A percentile compares a stretch with the other conserved stretches of the same genome.
Conservation (phyloP, 2,888 invertebrate species). For the Cremastinae sp. region DNA sequence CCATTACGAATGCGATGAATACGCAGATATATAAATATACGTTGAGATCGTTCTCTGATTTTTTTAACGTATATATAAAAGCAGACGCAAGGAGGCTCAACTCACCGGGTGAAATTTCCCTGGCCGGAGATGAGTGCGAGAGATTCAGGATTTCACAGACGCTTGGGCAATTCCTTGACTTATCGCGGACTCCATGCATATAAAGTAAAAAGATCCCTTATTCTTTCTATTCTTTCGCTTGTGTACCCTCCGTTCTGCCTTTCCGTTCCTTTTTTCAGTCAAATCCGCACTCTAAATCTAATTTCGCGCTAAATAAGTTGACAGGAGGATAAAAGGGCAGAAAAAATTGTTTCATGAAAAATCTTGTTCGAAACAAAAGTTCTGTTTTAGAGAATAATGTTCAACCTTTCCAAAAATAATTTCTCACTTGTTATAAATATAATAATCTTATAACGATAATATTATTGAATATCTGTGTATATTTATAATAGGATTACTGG, state of each 20-base stretch:
- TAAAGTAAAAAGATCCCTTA: slow-evolving; percentile 62
- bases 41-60: background rate
- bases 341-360: background rate
- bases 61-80: slow-evolving; percentile 24
- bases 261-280: slow-evolving; percentile 7
- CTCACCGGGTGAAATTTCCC: slow-evolving; percentile 55
- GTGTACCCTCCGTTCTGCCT: slow-evolving; percentile 32
- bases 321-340: background rate
- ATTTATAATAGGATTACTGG: too few species aligned
- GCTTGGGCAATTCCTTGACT: slow-evolving; percentile 74
- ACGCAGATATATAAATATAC: slow-evolving; percentile 39
- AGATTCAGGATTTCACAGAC: slow-evolving; percentile 75
- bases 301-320: slow-evolving; percentile 45
- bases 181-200: slow-evolving; percentile 69
- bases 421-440: too few species aligned
- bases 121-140: slow-evolving; percentile 69
- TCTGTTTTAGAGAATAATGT: too few species aligned
- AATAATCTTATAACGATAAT: too few species aligned
- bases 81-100: slow-evolving; percentile 43
- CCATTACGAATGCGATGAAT: slow-evolving; percentile 55
- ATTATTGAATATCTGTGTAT: too few species aligned
- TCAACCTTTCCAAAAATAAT: too few species aligned
- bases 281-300: slow-evolving; percentile 25
- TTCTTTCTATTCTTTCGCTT: slow-evolving; percentile 28
- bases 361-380: too few species aligned